Evolutionary conservation across 2,888 invertebrate genomes (phyloP).

Genomic region (Bruchidius siliquastri): DNA sequence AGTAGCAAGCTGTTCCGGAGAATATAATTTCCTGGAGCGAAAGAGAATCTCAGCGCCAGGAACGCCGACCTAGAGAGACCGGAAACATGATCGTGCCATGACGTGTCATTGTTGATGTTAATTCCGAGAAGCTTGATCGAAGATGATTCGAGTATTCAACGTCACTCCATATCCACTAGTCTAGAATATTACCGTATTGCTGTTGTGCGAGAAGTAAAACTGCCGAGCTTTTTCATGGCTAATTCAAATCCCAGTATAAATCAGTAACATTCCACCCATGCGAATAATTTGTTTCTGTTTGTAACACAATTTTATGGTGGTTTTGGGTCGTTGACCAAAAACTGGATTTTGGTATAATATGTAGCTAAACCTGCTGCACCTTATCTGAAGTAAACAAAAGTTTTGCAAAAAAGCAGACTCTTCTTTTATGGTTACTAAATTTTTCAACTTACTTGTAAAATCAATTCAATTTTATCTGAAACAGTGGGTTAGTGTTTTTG

Average conservation of each 20-base stretch:
- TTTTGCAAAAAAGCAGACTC: background rate
- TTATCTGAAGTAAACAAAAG: background rate
- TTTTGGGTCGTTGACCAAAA: background rate
- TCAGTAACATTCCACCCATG: background rate
- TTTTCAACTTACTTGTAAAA: background rate
- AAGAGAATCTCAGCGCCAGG: no score
- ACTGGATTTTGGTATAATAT: background rate
- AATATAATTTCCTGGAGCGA: no score
- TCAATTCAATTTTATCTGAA: background rate
- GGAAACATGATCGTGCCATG: no score
- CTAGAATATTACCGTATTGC: no score
- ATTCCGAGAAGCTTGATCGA: no score
- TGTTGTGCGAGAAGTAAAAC: background rate
- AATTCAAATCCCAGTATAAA: no score
- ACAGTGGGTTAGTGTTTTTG: background rate
- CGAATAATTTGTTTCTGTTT: constrained; percentile 1
- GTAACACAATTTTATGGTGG: background rate
- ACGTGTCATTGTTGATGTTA: no score
- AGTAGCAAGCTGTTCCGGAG: no score
- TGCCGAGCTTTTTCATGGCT: background rate
- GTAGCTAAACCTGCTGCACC: background rate
- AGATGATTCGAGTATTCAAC: no score
- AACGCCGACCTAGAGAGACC: no score
- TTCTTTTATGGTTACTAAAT: background rate
- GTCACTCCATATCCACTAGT: no score